Base-by-base conservation (phyloP, 2,888 invertebrate species). In the Parnassius orleans region DNA sequence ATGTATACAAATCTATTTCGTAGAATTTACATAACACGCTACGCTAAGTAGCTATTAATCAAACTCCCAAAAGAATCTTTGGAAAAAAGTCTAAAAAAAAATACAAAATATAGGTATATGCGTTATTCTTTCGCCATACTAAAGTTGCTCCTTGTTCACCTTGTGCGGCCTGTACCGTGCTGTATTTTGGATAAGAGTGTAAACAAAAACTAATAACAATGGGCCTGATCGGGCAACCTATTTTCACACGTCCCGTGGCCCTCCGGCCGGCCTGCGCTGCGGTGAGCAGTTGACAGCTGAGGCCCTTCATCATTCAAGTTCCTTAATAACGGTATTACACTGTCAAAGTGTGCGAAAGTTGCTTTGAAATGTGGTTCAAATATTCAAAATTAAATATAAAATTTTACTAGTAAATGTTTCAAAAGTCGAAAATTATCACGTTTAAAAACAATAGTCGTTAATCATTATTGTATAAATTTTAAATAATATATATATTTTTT, bases 201-300 rank as follows among this genome's bases (percentile, higher is more conserved):
- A 72, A 75, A 81, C 81, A 83, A 84, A 33, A 72, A 70, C 63
- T 60, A 64, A 67, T 61, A 73, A 76, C 83, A 84, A 83, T 78
- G 63, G 77, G 72, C 66, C 66, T 72, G 77, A 75, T 69, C 73
- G 70, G 66, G 65, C 75, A 73, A 75, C 75, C 78, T 79, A 74
- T 79, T 75, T 79, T 79, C 79, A 81, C 78, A 78, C 78, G 72
- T 73, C 67, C 58, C 66, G 46, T 57, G 56, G 60, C 62, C 64
- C 66, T 65, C 54, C 60, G 24, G 43, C 46, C 51, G 42, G 51
- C 57, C 47, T 33, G 66, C 69, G 44, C 14, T 54, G 54, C 56
- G 67, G 70, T 69, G 69, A 54, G 66, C 67, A 66, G 62, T 68
- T 69, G 70, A 54, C 62, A 58, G 47, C 19, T 66, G 60, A 53